A percentile compares a stretch with the other conserved stretches of the same genome.
Evolutionary conservation across 2,113 vertebrate genomes (phyloP).

Genomic region (Motacilla tschutschensis): DNA sequence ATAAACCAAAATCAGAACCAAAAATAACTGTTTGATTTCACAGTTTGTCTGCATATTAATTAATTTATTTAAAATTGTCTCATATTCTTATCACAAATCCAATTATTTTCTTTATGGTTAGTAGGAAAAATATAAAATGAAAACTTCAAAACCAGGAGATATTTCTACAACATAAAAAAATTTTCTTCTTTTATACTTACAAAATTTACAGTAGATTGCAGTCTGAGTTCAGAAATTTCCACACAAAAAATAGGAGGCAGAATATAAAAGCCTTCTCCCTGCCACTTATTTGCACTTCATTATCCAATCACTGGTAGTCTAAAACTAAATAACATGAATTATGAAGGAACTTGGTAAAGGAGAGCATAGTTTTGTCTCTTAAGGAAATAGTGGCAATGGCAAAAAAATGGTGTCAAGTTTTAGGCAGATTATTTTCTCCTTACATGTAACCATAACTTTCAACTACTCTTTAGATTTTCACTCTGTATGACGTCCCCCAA

Average conservation of each 20-base stretch:
- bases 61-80: neutral
- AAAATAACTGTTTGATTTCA: neutral
- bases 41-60: neutral
- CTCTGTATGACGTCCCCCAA: neutral
- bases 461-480: neutral
- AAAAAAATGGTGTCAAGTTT: neutral
- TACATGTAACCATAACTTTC: neutral
- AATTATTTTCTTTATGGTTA: neutral
- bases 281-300: neutral
- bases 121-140: neutral
- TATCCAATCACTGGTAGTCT: neutral
- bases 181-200: neutral
- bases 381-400: neutral
- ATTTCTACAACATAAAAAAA: neutral
- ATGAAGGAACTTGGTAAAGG: neutral
- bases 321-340: neutral
- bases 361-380: fast-evolving
- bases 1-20: neutral
- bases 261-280: neutral
- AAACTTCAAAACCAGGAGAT: neutral
- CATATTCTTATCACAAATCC: neutral
- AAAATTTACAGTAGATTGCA: neutral
- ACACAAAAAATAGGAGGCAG: neutral
- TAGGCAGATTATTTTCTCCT: neutral
- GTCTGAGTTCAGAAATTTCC: neutral